Base-by-base conservation (phyloP, 2,113 vertebrate species). In the Xiphorhynchus elegans region DNA sequence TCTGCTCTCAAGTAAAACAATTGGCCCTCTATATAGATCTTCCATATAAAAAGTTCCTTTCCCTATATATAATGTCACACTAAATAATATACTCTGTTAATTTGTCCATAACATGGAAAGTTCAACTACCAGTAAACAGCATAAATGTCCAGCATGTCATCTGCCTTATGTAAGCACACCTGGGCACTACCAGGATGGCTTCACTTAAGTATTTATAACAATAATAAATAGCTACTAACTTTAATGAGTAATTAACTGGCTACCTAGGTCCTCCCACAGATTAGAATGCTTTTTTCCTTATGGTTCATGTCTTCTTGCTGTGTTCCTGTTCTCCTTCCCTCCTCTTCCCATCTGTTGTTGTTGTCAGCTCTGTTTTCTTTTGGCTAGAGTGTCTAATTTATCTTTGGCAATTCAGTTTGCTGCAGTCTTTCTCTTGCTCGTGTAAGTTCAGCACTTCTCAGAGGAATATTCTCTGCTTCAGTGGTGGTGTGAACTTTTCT, bases 271-370 rank as follows among this genome's bases (percentile, higher is more conserved):
- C 92, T 94, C 95, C 95, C 89, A 91, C 90, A 90, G 72, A 81
- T 87, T 97, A 55, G 74, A 93, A 91, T 96, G 84, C 84, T 89
- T 97, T 95, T 96, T 96, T 91, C 96, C 97, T 96, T 97, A n/a
- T 92, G 97, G 89, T 96, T 97, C 83, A 91, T 0, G 74, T 96
- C 97, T 92, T 94, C 92, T 88, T 92, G 82, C 94, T 89, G 74
- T 93, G 89, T 96, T 96, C 89, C 52, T 92, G 73, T 94, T 94
- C 94, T 94, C 88, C 79, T 91, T 95, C 59, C 95, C 95, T 95
- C 93, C 92, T 97, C 94, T 88, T 97, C 95, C 96, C 95, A 96
- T 97, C 97, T 98, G 98, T 97, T 97, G 83, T 95, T 96, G 62
- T 96, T 96, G 93, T 94, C 90, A 96, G 56, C 95, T 92, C 83